Conservation (phyloP, 2,888 invertebrate genomes). For the Tachina lurida region DNA sequence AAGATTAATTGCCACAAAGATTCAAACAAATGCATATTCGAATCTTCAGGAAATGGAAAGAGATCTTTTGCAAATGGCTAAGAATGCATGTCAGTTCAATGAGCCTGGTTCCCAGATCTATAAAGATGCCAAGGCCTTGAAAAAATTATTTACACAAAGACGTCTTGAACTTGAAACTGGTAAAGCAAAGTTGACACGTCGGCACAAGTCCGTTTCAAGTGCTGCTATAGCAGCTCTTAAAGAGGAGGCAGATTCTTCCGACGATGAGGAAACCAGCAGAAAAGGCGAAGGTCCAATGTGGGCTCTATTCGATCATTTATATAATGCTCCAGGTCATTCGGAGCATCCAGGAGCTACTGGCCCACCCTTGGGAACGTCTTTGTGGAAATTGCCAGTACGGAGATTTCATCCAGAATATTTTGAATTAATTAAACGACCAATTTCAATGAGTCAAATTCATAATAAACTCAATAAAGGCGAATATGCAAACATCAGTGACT, state of each 20-base stretch:
- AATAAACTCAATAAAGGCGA: constrained; percentile 91
- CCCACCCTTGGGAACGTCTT: constrained; percentile 93
- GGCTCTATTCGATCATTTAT: constrained; percentile 94
- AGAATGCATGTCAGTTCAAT: constrained; percentile 97
- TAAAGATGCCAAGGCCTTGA: constrained; percentile 95
- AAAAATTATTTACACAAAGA: constrained; percentile 87
- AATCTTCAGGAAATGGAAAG: constrained; percentile 92
- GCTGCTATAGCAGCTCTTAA: constrained; percentile 83
- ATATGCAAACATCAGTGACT: constrained; percentile 93
- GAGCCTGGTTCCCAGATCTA: constrained; percentile 98
- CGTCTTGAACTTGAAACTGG: constrained; percentile 90
- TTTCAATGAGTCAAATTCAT: constrained; percentile 95
- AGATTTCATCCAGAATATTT: constrained; percentile 98
- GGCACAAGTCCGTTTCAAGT: constrained; percentile 76
- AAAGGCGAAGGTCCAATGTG: constrained; percentile 91
- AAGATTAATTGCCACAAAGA: constrained; percentile 95
- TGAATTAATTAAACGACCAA: constrained; percentile 97
- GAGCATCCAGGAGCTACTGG: constrained; percentile 85
- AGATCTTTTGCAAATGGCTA: constrained; percentile 94
- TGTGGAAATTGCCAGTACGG: constrained; percentile 95
- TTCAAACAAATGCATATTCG: constrained; percentile 92
- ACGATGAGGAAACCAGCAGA: constrained; percentile 85
- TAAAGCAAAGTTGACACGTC: constrained; percentile 83
- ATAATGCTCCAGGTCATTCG: constrained; percentile 85
- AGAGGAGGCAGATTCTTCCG: constrained; percentile 86